Evolutionary conservation across 2,113 vertebrate species (phyloP).

Genomic region (Passer domesticus): DNA sequence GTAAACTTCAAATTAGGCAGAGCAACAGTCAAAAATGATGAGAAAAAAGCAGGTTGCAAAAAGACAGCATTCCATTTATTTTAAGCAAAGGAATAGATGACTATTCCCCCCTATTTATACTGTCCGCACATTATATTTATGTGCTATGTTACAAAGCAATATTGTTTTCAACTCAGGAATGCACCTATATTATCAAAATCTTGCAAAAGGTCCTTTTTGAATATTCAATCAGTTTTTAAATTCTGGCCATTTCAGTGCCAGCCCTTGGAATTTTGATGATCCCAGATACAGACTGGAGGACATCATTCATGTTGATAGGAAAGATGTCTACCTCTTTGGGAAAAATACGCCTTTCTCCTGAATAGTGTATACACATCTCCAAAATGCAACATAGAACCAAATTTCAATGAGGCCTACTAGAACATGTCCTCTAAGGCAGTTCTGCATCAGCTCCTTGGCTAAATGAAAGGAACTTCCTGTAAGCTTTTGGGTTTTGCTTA

Average conservation of each 20-base stretch:
- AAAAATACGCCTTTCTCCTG: rapidly evolving
- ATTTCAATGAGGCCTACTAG: not conserved
- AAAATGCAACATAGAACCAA: not conserved
- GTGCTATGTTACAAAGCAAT: not conserved
- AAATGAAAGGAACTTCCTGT: not conserved
- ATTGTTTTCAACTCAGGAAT: not conserved
- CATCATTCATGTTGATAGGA: not conserved
- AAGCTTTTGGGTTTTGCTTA: not conserved
- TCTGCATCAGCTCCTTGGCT: not conserved
- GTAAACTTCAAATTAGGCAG: not conserved
- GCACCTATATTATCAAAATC: not conserved
- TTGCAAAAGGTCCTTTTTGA: not conserved
- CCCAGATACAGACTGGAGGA: not conserved
- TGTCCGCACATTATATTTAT: not conserved
- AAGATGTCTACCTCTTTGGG: not conserved
- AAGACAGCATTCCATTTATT: not conserved
- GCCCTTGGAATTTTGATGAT: not conserved
- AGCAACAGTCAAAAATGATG: not conserved
- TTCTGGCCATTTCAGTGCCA: not conserved
- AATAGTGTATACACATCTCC: rapidly evolving
- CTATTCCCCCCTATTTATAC: not conserved
- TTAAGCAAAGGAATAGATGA: not conserved
- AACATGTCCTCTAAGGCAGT: not conserved
- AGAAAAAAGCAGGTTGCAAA: not conserved
- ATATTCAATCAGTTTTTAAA: not conserved